phyloP scores from a whole-genome alignment of 2,797 vertebrate species.

The Anniella stebbinsi region DNA sequence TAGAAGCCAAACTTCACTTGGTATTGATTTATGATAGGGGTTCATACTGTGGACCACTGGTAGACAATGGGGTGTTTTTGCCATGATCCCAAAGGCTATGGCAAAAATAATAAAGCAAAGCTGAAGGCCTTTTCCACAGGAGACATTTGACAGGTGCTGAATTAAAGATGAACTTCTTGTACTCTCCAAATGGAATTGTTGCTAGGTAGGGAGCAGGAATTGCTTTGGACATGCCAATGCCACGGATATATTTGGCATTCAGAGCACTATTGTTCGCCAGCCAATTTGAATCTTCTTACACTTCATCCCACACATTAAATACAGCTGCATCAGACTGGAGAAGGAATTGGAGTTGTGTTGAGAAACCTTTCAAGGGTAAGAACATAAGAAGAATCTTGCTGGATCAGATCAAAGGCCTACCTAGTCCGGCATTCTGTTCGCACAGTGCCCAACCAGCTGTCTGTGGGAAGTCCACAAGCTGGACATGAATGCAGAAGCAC shows the following conservation, averaged over 20 bases:
- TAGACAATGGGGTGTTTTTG: background rate
- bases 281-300: background rate
- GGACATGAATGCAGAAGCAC: no score
- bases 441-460: no score
- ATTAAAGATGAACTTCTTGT: background rate
- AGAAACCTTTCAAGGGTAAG: background rate
- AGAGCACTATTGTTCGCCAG: background rate
- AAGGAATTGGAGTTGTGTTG: background rate
- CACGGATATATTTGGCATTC: background rate
- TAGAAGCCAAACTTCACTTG: background rate
- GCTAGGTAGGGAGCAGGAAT: background rate
- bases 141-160: background rate
- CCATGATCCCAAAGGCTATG: background rate
- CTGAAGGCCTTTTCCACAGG: background rate
- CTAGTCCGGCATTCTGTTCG: no score
- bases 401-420: no score
- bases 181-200: background rate
- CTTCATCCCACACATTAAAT: background rate
- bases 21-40: background rate
- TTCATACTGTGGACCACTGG: background rate
- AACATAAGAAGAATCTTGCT: no score
- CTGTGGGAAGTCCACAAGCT: no score
- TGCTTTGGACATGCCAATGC: background rate
- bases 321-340: background rate
- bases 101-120: background rate